phyloP scores from a whole-genome alignment of 2,888 invertebrate species.

The Noctua pronuba region DNA sequence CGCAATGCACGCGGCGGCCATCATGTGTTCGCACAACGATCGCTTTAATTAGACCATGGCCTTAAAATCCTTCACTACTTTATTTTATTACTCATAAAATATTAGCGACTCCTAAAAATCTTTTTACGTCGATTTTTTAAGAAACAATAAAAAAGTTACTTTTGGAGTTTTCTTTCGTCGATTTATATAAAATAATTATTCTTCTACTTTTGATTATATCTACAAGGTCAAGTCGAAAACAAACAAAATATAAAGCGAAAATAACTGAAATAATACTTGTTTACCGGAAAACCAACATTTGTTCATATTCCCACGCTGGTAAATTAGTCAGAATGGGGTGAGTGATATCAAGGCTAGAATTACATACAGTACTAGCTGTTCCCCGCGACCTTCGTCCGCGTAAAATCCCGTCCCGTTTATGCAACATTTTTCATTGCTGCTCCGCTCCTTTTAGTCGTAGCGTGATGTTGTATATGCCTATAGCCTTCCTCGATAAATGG shows the following conservation, averaged over 20 bases:
- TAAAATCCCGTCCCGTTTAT: too few species aligned
- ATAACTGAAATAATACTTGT: conserved; percentile 25
- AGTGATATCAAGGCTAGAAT: conserved; percentile 34
- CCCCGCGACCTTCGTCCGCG: too few species aligned
- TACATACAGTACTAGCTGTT: conserved; percentile 21
- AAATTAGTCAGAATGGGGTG: conserved; percentile 50
- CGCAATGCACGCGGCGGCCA: neutral
- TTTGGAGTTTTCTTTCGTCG: neutral
- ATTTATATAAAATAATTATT: neutral
- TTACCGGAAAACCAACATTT: conserved; percentile 36
- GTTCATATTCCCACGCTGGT: conserved; percentile 48
- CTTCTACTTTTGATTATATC: neutral
- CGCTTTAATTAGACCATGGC: neutral
- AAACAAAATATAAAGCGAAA: neutral
- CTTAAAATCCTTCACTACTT: neutral
- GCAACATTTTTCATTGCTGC: too few species aligned
- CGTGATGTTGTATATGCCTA: too few species aligned
- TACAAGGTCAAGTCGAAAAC: conserved; percentile 4
- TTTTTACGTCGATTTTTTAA: conserved; percentile 20
- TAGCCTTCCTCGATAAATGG: too few species aligned
- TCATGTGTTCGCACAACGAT: neutral
- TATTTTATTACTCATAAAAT: conserved; percentile 27
- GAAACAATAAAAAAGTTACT: conserved; percentile 12
- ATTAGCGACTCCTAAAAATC: conserved; percentile 14
- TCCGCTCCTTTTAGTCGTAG: too few species aligned